phyloP scores from a whole-genome alignment of 2,113 vertebrate genomes.

The Megaleporinus macrocephalus region DNA sequence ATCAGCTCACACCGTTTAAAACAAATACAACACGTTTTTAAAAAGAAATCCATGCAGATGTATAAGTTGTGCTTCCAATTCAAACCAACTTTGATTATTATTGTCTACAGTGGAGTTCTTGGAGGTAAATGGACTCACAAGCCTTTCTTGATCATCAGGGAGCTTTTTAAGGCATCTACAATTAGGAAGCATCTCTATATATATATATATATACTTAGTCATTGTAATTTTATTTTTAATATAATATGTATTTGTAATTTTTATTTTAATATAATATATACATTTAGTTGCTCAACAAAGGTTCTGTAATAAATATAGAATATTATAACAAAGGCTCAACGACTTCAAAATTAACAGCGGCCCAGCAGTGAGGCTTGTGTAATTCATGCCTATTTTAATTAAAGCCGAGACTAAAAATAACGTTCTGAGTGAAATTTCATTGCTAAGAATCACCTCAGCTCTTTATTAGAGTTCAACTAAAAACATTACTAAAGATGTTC shows the following conservation, averaged over 20 bases:
- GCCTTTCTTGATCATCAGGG: constrained; percentile 41
- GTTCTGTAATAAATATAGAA: no score
- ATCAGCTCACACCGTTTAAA: not conserved
- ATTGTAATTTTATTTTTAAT: not conserved
- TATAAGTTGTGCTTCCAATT: not conserved
- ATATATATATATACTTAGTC: not conserved
- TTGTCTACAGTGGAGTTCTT: constrained; percentile 46
- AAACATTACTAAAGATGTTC: not conserved
- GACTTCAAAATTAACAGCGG: no score
- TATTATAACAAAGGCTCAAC: no score
- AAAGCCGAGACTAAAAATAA: not conserved
- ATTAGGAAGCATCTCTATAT: not conserved
- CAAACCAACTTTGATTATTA: not conserved
- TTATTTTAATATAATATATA: not conserved
- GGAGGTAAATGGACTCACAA: constrained; percentile 55
- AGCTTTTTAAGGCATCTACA: not conserved
- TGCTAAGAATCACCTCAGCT: not conserved
- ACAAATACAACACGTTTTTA: not conserved
- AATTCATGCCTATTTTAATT: not conserved
- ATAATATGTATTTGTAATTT: not conserved
- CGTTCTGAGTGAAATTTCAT: no score
- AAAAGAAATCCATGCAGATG: not conserved
- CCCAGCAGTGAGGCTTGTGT: no score
- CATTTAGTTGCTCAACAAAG: no score
- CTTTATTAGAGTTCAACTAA: not conserved